Evolutionary conservation across 1,140 invertebrate species (phyloP).

Genomic region (Drosophila carrolli): DNA sequence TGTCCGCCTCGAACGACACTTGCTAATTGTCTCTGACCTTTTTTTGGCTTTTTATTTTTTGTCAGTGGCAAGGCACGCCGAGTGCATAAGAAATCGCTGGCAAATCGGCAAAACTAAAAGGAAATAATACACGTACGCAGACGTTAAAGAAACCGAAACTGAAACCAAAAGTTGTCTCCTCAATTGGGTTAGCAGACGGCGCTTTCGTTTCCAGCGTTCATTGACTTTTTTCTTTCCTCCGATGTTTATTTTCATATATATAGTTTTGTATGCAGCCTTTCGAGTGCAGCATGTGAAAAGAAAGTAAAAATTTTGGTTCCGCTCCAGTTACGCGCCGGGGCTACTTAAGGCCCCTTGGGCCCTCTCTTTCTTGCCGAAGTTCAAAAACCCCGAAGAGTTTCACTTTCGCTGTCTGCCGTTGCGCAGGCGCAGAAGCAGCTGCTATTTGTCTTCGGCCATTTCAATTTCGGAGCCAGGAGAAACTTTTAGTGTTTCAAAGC

Average conservation of each 20-base stretch:
- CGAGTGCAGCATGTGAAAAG: constrained; percentile 70
- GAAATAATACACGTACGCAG: constrained; percentile 34
- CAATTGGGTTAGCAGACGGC: constrained; percentile 72
- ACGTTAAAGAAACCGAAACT: constrained; percentile 38
- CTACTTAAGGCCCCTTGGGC: constrained; percentile 14
- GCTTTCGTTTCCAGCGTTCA: constrained; percentile 74
- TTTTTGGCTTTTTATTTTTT: constrained; percentile 45
- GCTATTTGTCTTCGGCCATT: background rate
- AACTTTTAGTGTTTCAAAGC: constrained; percentile 48
- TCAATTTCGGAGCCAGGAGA: constrained; percentile 46
- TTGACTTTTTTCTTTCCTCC: constrained; percentile 45
- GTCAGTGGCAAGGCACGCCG: constrained; percentile 69
- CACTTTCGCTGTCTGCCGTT: constrained; percentile 72
- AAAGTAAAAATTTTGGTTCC: constrained; percentile 78
- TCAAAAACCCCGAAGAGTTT: constrained; percentile 76
- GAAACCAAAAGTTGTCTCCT: constrained; percentile 42
- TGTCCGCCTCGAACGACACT: constrained; percentile 69
- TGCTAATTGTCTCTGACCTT: constrained; percentile 81
- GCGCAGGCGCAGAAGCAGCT: constrained; percentile 50
- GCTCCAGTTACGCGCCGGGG: constrained; percentile 63
- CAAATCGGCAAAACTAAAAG: constrained; percentile 47
- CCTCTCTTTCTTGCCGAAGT: constrained; percentile 33
- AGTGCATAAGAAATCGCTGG: constrained; percentile 54
- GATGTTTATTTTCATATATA: background rate
- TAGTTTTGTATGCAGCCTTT: constrained; percentile 5